Conservation (phyloP, 2,888 invertebrate species). For the Campoplex nolae region DNA sequence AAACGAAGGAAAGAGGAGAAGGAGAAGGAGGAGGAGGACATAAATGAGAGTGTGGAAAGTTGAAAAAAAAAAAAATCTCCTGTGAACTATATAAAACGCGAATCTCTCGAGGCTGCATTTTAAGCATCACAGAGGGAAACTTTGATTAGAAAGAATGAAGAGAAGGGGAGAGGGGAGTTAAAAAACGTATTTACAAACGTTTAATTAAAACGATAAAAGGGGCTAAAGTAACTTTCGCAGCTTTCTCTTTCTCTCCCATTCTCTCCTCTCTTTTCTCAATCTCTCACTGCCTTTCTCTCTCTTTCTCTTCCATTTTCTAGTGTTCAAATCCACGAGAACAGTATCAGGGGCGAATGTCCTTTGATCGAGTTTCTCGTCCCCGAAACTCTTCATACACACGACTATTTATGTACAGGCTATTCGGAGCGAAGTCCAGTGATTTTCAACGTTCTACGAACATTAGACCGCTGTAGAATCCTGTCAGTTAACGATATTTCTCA, state of each 20-base stretch:
- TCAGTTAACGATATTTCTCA: background rate
- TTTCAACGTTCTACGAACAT: background rate
- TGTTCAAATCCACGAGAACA: conserved; percentile 36
- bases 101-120: conserved; percentile 40
- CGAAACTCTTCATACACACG: conserved; percentile 19
- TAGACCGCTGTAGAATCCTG: background rate
- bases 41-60: background rate
- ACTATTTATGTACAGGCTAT: background rate
- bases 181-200: conserved; percentile 58
- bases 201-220: conserved; percentile 67
- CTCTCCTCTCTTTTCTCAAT: conserved; percentile 3
- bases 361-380: conserved; percentile 59
- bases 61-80: conserved; percentile 10
- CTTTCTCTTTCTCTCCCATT: conserved; percentile 20
- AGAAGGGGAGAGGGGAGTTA: conserved; percentile 11
- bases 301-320: background rate
- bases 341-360: conserved; percentile 56
- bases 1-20: background rate
- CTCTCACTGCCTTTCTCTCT: background rate
- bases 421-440: background rate
- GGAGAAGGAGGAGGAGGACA: background rate
- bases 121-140: conserved; percentile 33
- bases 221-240: conserved; percentile 56
- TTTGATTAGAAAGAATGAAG: conserved; percentile 31
- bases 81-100: conserved; percentile 3